Evolutionary conservation across 1,140 invertebrate species (phyloP).

Genomic region (Trichonephila clavata): DNA sequence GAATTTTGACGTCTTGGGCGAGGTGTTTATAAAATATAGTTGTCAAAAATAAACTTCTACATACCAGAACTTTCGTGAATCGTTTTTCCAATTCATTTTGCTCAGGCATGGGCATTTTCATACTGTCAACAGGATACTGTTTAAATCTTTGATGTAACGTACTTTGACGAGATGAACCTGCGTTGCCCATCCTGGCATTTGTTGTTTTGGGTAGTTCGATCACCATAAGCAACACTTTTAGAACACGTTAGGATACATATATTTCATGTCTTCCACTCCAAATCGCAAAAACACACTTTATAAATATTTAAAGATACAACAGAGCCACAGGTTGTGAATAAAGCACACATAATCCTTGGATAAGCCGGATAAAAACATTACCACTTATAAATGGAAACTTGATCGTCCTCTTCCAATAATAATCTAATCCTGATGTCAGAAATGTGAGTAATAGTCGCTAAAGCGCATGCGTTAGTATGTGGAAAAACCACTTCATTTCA

Average conservation of each 20-base stretch:
- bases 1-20: neutral
- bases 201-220: constrained; percentile 74
- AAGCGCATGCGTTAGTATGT: constrained; percentile 62
- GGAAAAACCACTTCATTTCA: constrained; percentile 19
- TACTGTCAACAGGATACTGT: constrained; percentile 76
- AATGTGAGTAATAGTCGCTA: constrained; percentile 55
- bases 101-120: constrained; percentile 90
- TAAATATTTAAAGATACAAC: constrained; percentile 13
- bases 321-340: constrained; percentile 13
- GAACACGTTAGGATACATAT: constrained; percentile 3
- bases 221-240: constrained; percentile 75
- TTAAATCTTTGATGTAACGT: constrained; percentile 73
- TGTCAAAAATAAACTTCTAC: constrained; percentile 80
- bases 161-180: constrained; percentile 72
- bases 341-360: constrained; percentile 62
- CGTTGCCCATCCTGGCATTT: constrained; percentile 77
- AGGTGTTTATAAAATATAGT: neutral
- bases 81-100: constrained; percentile 92
- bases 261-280: constrained; percentile 69
- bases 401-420: constrained; percentile 58
- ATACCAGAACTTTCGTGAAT: constrained; percentile 97
- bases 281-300: constrained; percentile 42
- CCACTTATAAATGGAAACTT: constrained; percentile 40
- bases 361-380: constrained; percentile 71
- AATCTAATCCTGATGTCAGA: constrained; percentile 72